phyloP scores from a whole-genome alignment of 2,797 vertebrate species.

The Emydoidea blandingii region DNA sequence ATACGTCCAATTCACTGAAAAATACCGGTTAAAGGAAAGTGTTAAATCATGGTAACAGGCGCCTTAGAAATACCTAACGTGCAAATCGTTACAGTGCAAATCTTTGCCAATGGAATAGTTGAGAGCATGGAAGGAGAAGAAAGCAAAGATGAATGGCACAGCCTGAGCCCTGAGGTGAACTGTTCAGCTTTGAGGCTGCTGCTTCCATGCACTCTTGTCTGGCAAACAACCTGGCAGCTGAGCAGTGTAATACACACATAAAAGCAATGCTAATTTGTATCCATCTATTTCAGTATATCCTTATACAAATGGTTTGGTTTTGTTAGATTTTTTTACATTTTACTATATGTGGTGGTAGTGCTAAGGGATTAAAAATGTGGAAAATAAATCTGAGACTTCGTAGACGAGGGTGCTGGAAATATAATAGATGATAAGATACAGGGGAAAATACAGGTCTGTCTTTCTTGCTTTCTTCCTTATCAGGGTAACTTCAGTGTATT shows the following conservation, averaged over 20 bases:
- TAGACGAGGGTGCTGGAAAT: background rate
- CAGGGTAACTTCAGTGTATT: background rate
- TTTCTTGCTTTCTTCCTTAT: background rate
- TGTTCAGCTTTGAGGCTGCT: background rate
- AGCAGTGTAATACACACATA: background rate
- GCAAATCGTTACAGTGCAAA: background rate
- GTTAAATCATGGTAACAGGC: background rate
- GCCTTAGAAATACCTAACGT: background rate
- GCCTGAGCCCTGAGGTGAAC: background rate
- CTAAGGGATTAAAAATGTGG: background rate
- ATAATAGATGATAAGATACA: background rate
- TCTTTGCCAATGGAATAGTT: background rate
- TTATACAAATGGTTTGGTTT: background rate
- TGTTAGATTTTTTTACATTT: background rate
- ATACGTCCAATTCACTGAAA: background rate
- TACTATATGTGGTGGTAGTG: background rate
- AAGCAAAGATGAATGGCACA: background rate
- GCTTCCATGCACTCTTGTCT: rapidly evolving
- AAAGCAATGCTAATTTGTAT: background rate
- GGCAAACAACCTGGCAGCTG: background rate
- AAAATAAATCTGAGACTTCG: background rate
- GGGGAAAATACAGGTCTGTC: background rate
- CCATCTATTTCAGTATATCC: background rate
- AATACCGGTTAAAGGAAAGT: background rate
- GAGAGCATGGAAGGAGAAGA: background rate